A percentile compares a stretch with the other conserved stretches of the same genome.
Evolutionary conservation across 2,888 invertebrate genomes (phyloP).

Genomic region (Agrochola lychnidis): DNA sequence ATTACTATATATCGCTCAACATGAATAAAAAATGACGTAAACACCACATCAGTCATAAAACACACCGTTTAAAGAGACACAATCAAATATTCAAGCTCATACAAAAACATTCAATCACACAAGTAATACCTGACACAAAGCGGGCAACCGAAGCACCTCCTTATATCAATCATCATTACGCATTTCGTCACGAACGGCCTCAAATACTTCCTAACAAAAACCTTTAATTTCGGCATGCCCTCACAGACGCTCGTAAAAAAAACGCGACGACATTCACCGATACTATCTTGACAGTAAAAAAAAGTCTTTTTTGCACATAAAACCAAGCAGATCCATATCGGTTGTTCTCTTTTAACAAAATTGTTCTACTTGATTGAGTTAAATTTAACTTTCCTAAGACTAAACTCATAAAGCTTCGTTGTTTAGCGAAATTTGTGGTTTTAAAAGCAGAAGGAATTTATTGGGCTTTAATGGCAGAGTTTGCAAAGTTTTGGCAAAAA

Average conservation of each 20-base stretch:
- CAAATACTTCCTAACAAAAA: constrained; percentile 65
- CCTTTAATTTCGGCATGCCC: constrained; percentile 67
- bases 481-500: constrained; percentile 40
- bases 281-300: constrained; percentile 73
- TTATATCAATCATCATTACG: constrained; percentile 70
- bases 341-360: constrained; percentile 69
- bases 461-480: constrained; percentile 59
- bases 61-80: constrained; percentile 1
- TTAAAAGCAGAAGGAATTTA: constrained; percentile 55
- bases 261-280: constrained; percentile 69
- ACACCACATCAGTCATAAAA: too few relatives aligned
- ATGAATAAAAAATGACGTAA: neutral
- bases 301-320: constrained; percentile 68
- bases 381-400: constrained; percentile 63
- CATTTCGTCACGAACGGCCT: constrained; percentile 64
- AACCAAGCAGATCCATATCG: constrained; percentile 70
- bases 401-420: constrained; percentile 54
- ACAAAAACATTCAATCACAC: constrained; percentile 55
- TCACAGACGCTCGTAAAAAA: constrained; percentile 71
- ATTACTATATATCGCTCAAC: too few relatives aligned
- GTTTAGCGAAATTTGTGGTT: constrained; percentile 62
- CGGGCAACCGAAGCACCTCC: constrained; percentile 38
- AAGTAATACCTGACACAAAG: constrained; percentile 45
- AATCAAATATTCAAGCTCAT: constrained; percentile 1
- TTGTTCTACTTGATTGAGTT: constrained; percentile 67